Base-by-base conservation (phyloP, 2,113 vertebrate genomes). In the Ailuropoda melanoleuca region DNA sequence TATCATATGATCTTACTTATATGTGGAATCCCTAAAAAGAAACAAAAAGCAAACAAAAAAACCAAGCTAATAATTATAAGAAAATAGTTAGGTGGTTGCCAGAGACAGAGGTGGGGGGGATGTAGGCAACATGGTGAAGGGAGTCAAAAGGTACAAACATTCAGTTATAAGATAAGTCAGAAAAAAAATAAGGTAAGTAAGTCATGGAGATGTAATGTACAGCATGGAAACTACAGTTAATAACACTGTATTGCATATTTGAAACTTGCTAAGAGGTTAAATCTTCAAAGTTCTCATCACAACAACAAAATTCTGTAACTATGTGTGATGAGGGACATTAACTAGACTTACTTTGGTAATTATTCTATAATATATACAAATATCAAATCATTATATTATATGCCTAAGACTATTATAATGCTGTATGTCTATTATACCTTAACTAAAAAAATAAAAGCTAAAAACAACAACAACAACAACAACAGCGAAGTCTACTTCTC, bases 191-290 rank as follows among this genome's bases (percentile, higher is more conserved):
- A 34, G 13, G 29, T 10, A 50, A 13, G 0, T 10, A 29, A 13
- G 14, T 26, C 21, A 9, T 0, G 26, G 77, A 64, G 6, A 39
- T 26, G 3, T 2, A 9, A 10, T 0, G 34, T 13, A 8, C 9
- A 26, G 19, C 62, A 10, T 2, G 8, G 55, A 0, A 3, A 26
- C 43, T 14, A 14, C 0, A 34, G 26, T 39, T 53, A 39, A 10
- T 4, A 8, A 3, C 12, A 19, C 26, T 34, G 43, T 29, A 29
- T 8, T 39, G 43, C n/a, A 34, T 8, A 31, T 39, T 1, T 48
- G 17, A 31, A 50, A 74, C 31, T 19, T 43, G 46, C 46, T 8
- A 29, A 34, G 77, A 91, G 23, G 48, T 29, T 37, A 72, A 37
- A 39, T 15, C 55, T 58, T 75, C 80, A 74, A 55, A 37, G 24